Evolutionary conservation across 2,888 invertebrate genomes (phyloP).

Genomic region (Piscicola geometra): DNA sequence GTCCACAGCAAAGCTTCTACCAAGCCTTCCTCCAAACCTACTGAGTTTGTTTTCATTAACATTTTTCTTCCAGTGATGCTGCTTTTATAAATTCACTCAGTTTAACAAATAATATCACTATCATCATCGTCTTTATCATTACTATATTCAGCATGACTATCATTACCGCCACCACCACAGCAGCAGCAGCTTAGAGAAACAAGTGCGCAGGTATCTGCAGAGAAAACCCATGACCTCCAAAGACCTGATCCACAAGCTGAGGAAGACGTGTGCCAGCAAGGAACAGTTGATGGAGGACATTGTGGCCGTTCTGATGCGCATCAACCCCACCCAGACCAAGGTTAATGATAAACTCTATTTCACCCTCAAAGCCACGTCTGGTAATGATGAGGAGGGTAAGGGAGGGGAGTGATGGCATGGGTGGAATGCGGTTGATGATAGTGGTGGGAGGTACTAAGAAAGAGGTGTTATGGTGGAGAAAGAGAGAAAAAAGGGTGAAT

Average conservation of each 20-base stretch:
- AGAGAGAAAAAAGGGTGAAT: background rate
- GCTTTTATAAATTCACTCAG: too few relatives aligned
- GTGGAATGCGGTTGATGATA: background rate
- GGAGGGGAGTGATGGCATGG: background rate
- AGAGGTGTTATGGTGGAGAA: background rate
- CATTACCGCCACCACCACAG: background rate
- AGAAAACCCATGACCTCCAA: slow-evolving; percentile 97
- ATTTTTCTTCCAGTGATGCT: too few relatives aligned
- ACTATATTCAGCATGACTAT: background rate
- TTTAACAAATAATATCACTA: too few relatives aligned
- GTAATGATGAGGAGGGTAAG: background rate
- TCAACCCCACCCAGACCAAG: slow-evolving; percentile 85
- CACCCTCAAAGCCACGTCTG: slow-evolving; percentile 58
- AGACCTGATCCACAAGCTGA: slow-evolving; percentile 88
- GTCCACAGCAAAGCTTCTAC: too few relatives aligned
- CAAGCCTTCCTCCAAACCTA: too few relatives aligned
- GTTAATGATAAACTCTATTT: slow-evolving; percentile 91
- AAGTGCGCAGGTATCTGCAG: slow-evolving; percentile 85
- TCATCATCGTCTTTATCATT: too few relatives aligned
- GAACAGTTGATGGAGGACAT: slow-evolving; percentile 87
- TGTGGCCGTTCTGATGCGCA: slow-evolving; percentile 87
- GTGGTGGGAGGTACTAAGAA: background rate
- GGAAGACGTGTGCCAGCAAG: slow-evolving; percentile 84
- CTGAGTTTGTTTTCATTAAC: too few relatives aligned
- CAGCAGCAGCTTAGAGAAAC: slow-evolving; percentile 76